Base-by-base conservation (phyloP, 1,140 invertebrate genomes). In the Anastatus disparis region DNA sequence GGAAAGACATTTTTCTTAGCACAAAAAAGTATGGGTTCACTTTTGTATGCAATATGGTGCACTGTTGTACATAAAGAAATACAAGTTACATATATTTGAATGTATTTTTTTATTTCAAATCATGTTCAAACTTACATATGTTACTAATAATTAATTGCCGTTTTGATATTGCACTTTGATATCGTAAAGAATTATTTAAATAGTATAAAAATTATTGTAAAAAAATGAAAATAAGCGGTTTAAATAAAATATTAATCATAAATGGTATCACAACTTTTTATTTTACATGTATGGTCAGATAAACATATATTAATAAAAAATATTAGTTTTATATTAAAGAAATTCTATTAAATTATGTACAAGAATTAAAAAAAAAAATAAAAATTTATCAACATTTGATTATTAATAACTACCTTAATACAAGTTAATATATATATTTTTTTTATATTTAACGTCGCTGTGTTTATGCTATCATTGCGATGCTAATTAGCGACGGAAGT, bases 91-190 rank as follows among this genome's bases (percentile, higher is more conserved):
- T 20, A 27, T 38, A 62, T 70, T 35, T 63, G 42, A 44, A 69
- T 29, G 24, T 62, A 70, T 64, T 58, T 64, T 35, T 70, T 56
- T 70, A 70, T 70, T 70, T 64, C 38, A 64, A 69, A 44, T 56
- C 1, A 55, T 42, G 1, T 69, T 69, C 42, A 38, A 42, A 9
- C 42, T 31, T 55, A 59, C 42, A 70, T 58, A 10, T 35, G 31
- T 35, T n/a, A 50, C 13, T 64, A 67, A 64, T 70, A 4, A 66
- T 67, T 20, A 48, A 52, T 46, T 67, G 31, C n/a, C 42, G 40
- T 67, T 63, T 61, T n/a, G 40, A 62, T 62, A 70, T 58, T 59
- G 55, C 62, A 71, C 62, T 52, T 59, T 27, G 4, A 35, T 55
- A 17, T 24, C 17, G 1, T 20, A 71, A 46, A 64, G n/a, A 56